phyloP scores from a whole-genome alignment of 2,888 invertebrate species.

The Sicus ferrugineus region DNA sequence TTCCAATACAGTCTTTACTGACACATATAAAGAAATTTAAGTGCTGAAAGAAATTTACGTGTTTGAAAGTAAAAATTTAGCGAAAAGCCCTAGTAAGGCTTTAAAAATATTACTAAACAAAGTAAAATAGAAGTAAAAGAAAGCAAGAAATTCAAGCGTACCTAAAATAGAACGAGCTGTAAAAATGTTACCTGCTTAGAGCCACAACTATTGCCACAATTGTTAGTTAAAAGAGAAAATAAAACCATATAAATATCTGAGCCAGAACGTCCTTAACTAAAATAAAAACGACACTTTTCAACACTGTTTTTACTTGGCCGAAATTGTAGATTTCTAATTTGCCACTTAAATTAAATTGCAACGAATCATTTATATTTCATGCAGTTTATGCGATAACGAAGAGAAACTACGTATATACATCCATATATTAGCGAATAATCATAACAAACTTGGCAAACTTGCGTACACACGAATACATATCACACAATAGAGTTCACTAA shows the following conservation, averaged over 20 bases:
- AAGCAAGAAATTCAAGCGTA: slow-evolving; percentile 51
- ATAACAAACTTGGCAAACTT: not conserved
- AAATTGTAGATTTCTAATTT: not conserved
- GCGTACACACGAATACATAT: not conserved
- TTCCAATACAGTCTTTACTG: too few relatives aligned
- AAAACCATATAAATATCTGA: not conserved
- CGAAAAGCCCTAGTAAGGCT: too few relatives aligned
- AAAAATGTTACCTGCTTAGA: slow-evolving; percentile 64
- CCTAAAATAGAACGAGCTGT: slow-evolving; percentile 64
- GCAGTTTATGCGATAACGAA: not conserved
- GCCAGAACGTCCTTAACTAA: not conserved
- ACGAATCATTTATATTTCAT: not conserved
- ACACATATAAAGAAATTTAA: too few relatives aligned
- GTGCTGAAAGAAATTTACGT: too few relatives aligned
- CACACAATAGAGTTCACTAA: not conserved
- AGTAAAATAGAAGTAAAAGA: not conserved
- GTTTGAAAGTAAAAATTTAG: too few relatives aligned
- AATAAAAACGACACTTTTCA: too few relatives aligned
- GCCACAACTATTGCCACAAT: slow-evolving; percentile 37
- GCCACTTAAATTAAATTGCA: not conserved
- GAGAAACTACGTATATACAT: too few relatives aligned
- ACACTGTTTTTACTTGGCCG: not conserved
- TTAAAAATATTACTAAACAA: too few relatives aligned
- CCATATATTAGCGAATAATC: too few relatives aligned
- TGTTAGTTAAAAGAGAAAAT: not conserved